Evolutionary conservation across 2,113 vertebrate genomes (phyloP).

Genomic region (Oceanodroma tethys): DNA sequence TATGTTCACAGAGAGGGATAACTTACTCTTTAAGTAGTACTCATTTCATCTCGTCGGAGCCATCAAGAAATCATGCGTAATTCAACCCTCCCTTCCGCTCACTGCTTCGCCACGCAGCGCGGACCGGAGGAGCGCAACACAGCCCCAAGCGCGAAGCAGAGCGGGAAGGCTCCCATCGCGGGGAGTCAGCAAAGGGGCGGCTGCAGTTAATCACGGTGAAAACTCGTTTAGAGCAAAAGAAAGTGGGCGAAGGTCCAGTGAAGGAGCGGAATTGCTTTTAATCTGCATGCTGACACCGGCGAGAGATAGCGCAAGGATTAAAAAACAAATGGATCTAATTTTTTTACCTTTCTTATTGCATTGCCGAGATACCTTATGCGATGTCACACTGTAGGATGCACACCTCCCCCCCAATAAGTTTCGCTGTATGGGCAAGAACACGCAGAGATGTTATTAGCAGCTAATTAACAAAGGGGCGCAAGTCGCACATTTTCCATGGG

Average conservation of each 20-base stretch:
- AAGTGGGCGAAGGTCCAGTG: background rate
- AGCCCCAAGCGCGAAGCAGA: background rate
- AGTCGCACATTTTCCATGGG: background rate
- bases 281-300: background rate
- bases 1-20: background rate
- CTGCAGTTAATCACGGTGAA: background rate
- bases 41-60: background rate
- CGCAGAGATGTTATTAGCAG: background rate
- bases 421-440: background rate
- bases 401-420: background rate
- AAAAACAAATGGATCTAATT: background rate
- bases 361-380: background rate
- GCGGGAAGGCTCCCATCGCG: background rate
- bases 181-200: background rate
- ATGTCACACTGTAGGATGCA: background rate
- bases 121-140: background rate
- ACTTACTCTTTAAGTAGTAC: background rate
- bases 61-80: background rate
- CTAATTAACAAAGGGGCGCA: background rate
- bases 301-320: background rate
- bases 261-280: background rate
- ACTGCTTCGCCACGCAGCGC: rapidly evolving
- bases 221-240: background rate
- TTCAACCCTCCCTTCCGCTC: background rate
- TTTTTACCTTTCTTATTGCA: background rate